A percentile compares a stretch with the other conserved stretches of the same genome.
phyloP scores from a whole-genome alignment of 2,113 vertebrate genomes.

The Pungitius pungitius region DNA sequence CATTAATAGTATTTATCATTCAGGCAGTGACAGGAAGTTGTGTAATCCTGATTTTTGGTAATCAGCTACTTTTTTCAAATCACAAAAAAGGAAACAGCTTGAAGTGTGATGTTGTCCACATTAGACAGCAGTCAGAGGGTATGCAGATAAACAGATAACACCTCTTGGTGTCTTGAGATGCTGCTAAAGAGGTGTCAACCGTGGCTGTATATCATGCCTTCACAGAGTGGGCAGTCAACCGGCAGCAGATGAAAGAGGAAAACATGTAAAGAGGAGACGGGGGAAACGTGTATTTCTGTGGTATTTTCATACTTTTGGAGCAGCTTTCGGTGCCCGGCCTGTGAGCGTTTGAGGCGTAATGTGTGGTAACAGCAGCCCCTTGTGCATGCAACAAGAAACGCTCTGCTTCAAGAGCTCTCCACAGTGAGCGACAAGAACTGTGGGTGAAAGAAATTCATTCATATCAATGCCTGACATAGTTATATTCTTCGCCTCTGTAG shows the following conservation, averaged over 20 bases:
- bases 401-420: not conserved
- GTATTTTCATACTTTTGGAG: too few relatives aligned
- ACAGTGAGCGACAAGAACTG: constrained; percentile 6
- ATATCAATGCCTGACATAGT: constrained; percentile 6
- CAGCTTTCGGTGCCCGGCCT: too few relatives aligned
- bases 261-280: not conserved
- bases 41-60: constrained; percentile 5
- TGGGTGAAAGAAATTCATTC: constrained; percentile 16
- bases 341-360: constrained; percentile 15
- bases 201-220: constrained; percentile 13
- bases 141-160: constrained; percentile 46
- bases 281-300: constrained; percentile 25
- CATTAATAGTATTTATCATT: constrained; percentile 1
- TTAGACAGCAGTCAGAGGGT: constrained; percentile 4
- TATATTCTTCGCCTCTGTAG: constrained; percentile 15
- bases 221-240: constrained; percentile 18
- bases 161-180: constrained; percentile 25
- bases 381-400: constrained; percentile 55
- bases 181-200: constrained; percentile 27
- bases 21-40: not conserved
- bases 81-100: constrained; percentile 21
- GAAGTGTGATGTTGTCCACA: constrained; percentile 35
- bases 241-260: not conserved
- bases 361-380: constrained; percentile 69
- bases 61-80: constrained; percentile 10